Base-by-base conservation (phyloP, 2,888 invertebrate species). In the Xestia ashworthii region DNA sequence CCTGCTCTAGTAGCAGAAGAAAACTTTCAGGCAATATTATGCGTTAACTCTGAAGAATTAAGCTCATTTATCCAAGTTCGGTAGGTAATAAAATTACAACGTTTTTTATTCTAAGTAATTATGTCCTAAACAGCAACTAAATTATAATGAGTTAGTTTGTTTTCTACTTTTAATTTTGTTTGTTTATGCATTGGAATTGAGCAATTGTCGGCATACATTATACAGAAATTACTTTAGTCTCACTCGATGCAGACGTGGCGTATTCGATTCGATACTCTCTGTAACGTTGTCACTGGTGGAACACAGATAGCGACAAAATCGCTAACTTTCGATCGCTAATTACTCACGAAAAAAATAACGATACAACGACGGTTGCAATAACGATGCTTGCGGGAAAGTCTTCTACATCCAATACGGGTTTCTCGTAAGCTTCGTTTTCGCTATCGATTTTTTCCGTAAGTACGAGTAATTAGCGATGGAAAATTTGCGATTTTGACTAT, bases 41-140 rank as follows among this genome's bases (percentile, higher is more conserved):
- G 58, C 72, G 14, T 32, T 68, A 84, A 19, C 0, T 2, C 5
- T 0, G 4, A 3, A 1, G 3, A 0, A 32, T 80, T 53, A 16
- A 58, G 81, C 46, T 22, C 6, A 25, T n/a, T 81, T 48, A 25
- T 53, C 11, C 1, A 14, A 12, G 14, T 25, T 12, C 38, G 38
- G 19, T 19, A 8, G 4, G 46, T 46, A 19, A 41, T 80, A 58
- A 58, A 68, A 66, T 50, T n/a, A n/a, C 22, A 53, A 50, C 11
- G n/a, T 75, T 58, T 66, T 71, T 76, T 19, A 73, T 53, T 64
- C 19, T 22, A 62, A 67, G 25, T 60, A 69, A 76, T 76, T 76
- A 78, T 70, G 67, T 65, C 53, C 38, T 81, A 81, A 83, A 71
- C 46, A 65, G 64, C 41, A 41, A 53, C 32, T 44, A 44, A 44